These are phyloP conservation scores for Erythrocebus patas DNA, from an alignment of 2,113 vertebrate genomes.

Conservation along the genomic window DNA sequence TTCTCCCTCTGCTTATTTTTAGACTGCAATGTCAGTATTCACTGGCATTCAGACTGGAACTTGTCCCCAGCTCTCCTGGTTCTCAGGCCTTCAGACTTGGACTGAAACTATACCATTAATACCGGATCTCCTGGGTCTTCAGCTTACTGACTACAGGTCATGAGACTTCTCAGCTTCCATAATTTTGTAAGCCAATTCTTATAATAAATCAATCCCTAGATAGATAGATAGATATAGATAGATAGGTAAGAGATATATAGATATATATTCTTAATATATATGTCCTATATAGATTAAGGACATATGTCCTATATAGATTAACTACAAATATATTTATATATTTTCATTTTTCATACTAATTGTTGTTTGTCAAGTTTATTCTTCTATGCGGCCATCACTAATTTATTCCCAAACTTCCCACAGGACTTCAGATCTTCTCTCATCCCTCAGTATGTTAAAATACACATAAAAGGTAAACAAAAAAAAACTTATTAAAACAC, in stretches of 20 bases:
- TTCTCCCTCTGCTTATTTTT: neutral
- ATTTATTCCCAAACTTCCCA: neutral
- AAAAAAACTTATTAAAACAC: no score
- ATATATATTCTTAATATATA: no score
- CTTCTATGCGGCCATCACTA: neutral
- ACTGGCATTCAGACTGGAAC: neutral
- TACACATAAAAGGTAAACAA: neutral
- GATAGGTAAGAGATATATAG: no score
- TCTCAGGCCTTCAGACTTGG: neutral
- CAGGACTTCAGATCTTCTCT: neutral
- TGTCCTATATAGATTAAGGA: no score
- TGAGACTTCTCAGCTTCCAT: neutral
- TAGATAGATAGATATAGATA: no score
- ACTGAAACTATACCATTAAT: neutral
- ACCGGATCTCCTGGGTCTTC: neutral
- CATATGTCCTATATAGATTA: no score
- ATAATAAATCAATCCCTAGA: neutral
- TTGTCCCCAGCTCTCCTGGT: neutral
- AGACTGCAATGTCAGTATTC: neutral
- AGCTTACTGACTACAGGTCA: neutral
- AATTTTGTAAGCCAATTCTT: neutral
- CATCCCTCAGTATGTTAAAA: neutral
- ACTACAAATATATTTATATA: no score
- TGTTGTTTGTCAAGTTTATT: neutral
- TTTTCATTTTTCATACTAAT: neutral